phyloP scores from a whole-genome alignment of 2,797 vertebrate genomes.

The Pantherophis alleghaniensis region DNA sequence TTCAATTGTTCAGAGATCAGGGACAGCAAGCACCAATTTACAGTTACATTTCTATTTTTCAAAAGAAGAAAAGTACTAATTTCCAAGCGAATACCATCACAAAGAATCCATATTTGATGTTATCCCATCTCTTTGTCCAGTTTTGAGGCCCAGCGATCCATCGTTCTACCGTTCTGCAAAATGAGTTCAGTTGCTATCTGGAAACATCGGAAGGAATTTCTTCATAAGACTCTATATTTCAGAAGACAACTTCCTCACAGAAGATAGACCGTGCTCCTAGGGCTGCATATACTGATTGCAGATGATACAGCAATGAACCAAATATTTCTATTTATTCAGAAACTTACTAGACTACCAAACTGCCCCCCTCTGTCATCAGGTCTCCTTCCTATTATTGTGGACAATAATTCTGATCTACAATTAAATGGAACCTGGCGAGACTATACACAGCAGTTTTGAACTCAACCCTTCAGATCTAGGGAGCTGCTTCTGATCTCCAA shows the following conservation, averaged over 20 bases:
- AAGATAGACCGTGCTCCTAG: neutral
- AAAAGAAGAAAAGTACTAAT: neutral
- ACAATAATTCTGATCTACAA: neutral
- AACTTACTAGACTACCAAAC: neutral
- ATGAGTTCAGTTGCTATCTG: neutral
- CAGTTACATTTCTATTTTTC: neutral
- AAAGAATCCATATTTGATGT: neutral
- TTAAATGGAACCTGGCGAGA: neutral
- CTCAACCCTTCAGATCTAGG: neutral
- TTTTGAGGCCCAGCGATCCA: neutral
- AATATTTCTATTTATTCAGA: neutral
- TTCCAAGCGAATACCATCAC: neutral
- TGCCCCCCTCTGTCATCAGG: neutral
- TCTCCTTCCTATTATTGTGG: neutral
- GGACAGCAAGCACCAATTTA: neutral
- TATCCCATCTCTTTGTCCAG: neutral
- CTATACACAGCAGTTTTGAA: neutral
- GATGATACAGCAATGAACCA: neutral
- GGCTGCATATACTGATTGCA: neutral
- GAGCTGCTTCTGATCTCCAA: neutral
- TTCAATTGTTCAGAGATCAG: neutral
- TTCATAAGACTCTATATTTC: neutral
- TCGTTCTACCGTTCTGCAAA: neutral
- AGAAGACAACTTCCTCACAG: neutral
- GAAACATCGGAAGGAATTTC: neutral